These are phyloP conservation scores for Zaprionus tsacasi DNA, from an alignment of 1,140 invertebrate species.

Conservation along the genomic window DNA sequence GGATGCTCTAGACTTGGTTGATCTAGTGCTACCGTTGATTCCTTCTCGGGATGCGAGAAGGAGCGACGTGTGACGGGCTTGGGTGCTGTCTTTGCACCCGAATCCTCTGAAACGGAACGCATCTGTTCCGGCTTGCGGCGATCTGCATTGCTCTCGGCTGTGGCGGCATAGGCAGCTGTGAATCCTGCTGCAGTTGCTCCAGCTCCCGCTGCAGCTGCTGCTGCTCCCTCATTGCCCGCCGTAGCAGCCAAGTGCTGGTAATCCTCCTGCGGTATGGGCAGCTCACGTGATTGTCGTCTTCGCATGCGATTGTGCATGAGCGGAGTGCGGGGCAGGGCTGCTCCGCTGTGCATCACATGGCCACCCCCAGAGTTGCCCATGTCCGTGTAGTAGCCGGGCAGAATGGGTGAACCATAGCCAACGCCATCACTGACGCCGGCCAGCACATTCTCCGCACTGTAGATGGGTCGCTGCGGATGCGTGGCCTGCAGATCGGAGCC, in stretches of 20 bases:
- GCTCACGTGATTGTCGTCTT: constrained; percentile 70
- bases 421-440: constrained; percentile 19
- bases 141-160: constrained; percentile 39
- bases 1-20: too few relatives aligned
- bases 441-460: constrained; percentile 74
- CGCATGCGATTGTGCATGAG: constrained; percentile 77
- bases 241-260: constrained; percentile 33
- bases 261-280: constrained; percentile 74
- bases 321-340: constrained; percentile 71
- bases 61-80: constrained; percentile 80
- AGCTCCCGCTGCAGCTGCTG: background rate
- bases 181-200: background rate
- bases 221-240: constrained; percentile 2
- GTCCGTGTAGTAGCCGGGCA: constrained; percentile 55
- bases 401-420: constrained; percentile 20
- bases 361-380: constrained; percentile 16
- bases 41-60: constrained; percentile 83
- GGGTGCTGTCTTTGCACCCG: constrained; percentile 70
- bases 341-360: constrained; percentile 42
- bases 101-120: constrained; percentile 83
- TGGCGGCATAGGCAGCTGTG: background rate
- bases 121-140: constrained; percentile 81
- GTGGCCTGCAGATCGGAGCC: constrained; percentile 46
- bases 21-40: constrained; percentile 63
- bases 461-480: constrained; percentile 59